Conservation (phyloP, 2,888 invertebrate species). For the Caenorhabditis sp. region DNA sequence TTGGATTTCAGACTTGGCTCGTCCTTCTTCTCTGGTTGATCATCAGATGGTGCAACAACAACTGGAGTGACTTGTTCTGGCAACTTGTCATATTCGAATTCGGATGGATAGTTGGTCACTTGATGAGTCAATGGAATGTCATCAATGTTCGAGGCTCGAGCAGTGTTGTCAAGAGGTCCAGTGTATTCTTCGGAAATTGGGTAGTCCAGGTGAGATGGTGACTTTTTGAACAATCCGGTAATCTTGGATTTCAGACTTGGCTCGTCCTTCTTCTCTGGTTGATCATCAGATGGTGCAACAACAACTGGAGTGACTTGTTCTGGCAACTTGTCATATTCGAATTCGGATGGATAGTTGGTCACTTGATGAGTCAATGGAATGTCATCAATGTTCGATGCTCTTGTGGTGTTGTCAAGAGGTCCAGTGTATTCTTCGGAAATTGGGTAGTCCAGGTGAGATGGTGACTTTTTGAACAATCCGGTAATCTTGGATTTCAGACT, state of each 20-base stretch:
- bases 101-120: slow-evolving; percentile 31
- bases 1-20: slow-evolving; percentile 14
- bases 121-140: slow-evolving; percentile 32
- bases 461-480: slow-evolving; percentile 32
- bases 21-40: slow-evolving; percentile 19
- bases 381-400: neutral
- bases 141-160: slow-evolving; percentile 40
- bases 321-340: slow-evolving; percentile 17
- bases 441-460: slow-evolving; percentile 45
- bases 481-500: slow-evolving; percentile 13
- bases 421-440: slow-evolving; percentile 20
- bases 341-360: slow-evolving; percentile 24
- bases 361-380: slow-evolving; percentile 7
- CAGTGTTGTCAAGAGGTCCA: slow-evolving; percentile 41
- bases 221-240: slow-evolving; percentile 35
- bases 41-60: no score
- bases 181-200: slow-evolving; percentile 39
- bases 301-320: neutral
- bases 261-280: slow-evolving; percentile 17
- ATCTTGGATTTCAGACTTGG: slow-evolving; percentile 21
- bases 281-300: no score
- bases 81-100: slow-evolving; percentile 35
- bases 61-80: slow-evolving; percentile 14
- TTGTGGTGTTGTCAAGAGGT: slow-evolving; percentile 17
- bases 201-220: slow-evolving; percentile 46